These are phyloP conservation scores for Aphidius ervi DNA, from an alignment of 1,140 invertebrate genomes.

Conservation along the genomic window DNA sequence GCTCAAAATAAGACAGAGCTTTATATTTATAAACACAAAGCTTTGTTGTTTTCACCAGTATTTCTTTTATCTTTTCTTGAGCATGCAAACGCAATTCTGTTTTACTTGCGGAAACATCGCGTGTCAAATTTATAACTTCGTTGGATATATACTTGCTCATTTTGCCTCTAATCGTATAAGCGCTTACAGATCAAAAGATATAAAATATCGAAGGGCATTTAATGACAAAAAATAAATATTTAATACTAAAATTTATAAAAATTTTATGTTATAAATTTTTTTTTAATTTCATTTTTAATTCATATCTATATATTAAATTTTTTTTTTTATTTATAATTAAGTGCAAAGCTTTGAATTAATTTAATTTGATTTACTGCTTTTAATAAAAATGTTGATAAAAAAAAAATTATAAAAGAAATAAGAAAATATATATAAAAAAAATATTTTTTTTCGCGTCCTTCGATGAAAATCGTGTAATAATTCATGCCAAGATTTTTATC, in stretches of 20 bases:
- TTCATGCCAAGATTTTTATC: conserved; percentile 20
- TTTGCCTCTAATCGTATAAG: conserved; percentile 1
- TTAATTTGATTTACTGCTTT: no score
- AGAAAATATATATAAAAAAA: not conserved
- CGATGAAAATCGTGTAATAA: conserved; percentile 19
- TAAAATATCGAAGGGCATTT: conserved; percentile 6
- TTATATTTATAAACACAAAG: no score
- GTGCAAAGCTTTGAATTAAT: no score
- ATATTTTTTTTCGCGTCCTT: conserved; percentile 4
- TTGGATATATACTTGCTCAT: no score
- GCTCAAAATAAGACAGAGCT: no score
- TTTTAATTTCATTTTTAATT: not conserved
- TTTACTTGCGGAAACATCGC: conserved; percentile 7
- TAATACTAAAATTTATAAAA: not conserved
- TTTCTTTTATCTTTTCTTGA: not conserved
- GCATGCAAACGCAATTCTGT: no score
- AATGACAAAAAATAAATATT: conserved; percentile 1
- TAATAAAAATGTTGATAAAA: no score
- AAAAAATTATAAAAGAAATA: no score
- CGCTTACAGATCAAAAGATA: not conserved
- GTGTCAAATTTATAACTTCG: not conserved
- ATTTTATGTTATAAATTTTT: no score
- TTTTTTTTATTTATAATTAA: not conserved
- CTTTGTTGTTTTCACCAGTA: no score
- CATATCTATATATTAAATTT: not conserved